Evolutionary conservation across 2,113 vertebrate genomes (phyloP), one percentile per base, ranked within the genome.

Genomic region (Pelusios castaneus): DNA sequence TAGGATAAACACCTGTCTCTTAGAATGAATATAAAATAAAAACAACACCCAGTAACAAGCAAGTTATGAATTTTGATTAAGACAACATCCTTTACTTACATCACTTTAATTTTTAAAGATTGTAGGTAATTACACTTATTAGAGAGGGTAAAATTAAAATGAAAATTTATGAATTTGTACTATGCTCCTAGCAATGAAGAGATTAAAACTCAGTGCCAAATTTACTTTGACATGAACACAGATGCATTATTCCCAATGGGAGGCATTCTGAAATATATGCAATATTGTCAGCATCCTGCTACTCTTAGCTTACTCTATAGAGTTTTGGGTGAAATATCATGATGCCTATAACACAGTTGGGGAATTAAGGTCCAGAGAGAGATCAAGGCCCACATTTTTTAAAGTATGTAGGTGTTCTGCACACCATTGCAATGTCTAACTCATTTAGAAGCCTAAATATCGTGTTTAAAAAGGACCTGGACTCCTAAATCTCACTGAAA

Each of bases 161-260:
- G 94, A 93, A 96, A 95, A 97, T 96, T 84, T 96, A 97, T 96
- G 87, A 91, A 92, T 97, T 94, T 94, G 83, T 96, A 84, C 92
- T 90, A 55, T 95, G 88, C 92, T 94, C 16, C 88, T 79, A 92
- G 93, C 91, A 93, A 96, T 94, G 81, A 85, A 96, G 88, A 93
- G 83, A 96, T 94, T 95, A 95, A 92, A 97, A 96, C 93, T 96
- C 96, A 84, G 24, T 96, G 91, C 88, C 96, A 96, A 92, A 95
- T 96, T 96, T 95, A 90, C 51, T 93, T 94, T 95, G 94, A 94
- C 87, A 38, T 77, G 91, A 97, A 95, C 93, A 95, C 92, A 89
- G 90, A 93, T 93, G 92, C 91, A 90, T 58, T 90, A 79, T 60
- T 90, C 93, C 91, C 91, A 89, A 70, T 94, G 38, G 91, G 12